Conservation (phyloP, 1,140 invertebrate genomes). For the Atopsyche davidsoni region DNA sequence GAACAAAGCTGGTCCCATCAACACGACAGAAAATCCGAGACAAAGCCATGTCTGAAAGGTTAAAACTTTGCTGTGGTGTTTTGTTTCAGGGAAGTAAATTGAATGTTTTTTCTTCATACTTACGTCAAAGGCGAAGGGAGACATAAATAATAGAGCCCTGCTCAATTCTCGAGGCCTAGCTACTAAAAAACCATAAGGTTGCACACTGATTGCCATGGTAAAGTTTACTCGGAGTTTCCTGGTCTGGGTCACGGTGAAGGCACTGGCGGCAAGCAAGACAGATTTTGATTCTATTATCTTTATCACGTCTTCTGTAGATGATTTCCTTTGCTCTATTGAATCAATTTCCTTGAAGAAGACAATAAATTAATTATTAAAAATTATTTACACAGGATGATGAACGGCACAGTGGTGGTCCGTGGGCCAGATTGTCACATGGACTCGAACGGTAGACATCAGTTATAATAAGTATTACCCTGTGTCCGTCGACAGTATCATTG, state of each 20-base stretch:
- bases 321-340: conserved; percentile 8
- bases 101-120: conserved; percentile 29
- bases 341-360: conserved; percentile 20
- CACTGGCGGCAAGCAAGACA: conserved; percentile 66
- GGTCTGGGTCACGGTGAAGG: conserved; percentile 61
- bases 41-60: conserved; percentile 73
- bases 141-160: conserved; percentile 73
- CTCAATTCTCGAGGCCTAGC: conserved; percentile 69
- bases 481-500: conserved; percentile 24
- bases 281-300: conserved; percentile 21
- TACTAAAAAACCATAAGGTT: conserved; percentile 72
- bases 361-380: no score
- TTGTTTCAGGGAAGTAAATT: neutral
- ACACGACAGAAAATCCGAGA: conserved; percentile 60
- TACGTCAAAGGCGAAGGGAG: conserved; percentile 75
- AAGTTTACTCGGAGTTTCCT: conserved; percentile 66
- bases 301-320: conserved; percentile 32
- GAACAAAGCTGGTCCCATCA: conserved; percentile 76
- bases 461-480: no score
- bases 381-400: no score
- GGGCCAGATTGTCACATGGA: no score
- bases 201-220: conserved; percentile 68
- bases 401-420: no score
- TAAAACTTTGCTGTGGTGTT: conserved; percentile 4
- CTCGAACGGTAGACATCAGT: no score